phyloP scores from a whole-genome alignment of 2,113 vertebrate species.

The Dicerorhinus sumatrensis region DNA sequence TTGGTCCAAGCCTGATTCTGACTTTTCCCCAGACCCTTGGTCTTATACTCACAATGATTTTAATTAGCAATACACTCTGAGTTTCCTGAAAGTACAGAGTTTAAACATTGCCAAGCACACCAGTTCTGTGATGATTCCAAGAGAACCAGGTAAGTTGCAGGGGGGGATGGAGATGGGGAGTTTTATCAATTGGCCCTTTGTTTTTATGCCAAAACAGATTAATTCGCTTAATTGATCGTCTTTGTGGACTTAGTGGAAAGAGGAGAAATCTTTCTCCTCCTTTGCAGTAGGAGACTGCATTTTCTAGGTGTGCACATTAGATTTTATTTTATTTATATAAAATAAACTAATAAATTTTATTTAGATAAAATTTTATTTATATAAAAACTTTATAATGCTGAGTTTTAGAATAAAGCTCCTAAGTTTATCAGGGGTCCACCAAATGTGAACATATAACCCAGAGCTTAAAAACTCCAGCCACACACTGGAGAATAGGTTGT shows the following conservation, averaged over 20 bases:
- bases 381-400: not conserved
- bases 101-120: not conserved
- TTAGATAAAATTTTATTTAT: not conserved
- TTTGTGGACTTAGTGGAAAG: not conserved
- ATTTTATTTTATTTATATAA: not conserved
- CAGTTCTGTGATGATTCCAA: not conserved
- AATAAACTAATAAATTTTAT: not conserved
- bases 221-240: not conserved
- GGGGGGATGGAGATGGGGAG: rapidly evolving
- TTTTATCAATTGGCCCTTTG: not conserved
- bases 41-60: not conserved
- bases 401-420: not conserved
- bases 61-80: not conserved
- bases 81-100: not conserved
- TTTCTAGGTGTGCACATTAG: not conserved
- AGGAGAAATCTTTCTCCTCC: not conserved
- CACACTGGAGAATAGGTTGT: not conserved
- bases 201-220: not conserved
- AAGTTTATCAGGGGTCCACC: not conserved
- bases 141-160: not conserved
- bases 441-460: not conserved
- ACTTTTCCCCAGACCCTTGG: not conserved
- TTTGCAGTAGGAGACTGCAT: not conserved
- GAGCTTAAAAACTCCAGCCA: not conserved
- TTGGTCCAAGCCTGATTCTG: not conserved